Evolutionary conservation across 2,113 vertebrate genomes (phyloP).

Genomic region (Hippopotamus amphibius): DNA sequence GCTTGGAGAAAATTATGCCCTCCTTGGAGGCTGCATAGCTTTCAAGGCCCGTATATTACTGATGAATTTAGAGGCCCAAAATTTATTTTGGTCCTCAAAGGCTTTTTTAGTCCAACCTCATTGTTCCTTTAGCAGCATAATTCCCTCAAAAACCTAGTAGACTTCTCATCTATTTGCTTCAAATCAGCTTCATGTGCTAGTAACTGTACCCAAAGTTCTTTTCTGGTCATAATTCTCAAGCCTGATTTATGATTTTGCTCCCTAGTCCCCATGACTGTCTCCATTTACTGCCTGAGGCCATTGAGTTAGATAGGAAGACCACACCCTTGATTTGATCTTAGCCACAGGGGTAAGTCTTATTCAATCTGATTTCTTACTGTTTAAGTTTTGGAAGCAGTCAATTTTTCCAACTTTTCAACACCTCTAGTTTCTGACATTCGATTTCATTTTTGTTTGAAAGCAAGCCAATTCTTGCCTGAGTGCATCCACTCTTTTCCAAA

Average conservation of each 20-base stretch:
- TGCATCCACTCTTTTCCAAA: slow-evolving; percentile 65
- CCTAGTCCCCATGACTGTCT: neutral
- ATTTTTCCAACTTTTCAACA: slow-evolving; percentile 71
- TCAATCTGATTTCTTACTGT: slow-evolving; percentile 47
- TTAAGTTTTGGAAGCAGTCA: slow-evolving; percentile 48
- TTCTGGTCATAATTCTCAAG: neutral
- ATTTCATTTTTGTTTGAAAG: slow-evolving; percentile 69
- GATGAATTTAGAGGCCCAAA: neutral
- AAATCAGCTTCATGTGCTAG: neutral
- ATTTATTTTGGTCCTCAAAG: slow-evolving; percentile 8
- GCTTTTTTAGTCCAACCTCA: neutral
- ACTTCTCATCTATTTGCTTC: slow-evolving; percentile 23
- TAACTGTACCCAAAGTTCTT: neutral
- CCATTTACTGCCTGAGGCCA: neutral
- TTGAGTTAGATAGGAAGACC: neutral
- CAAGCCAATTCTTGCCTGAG: slow-evolving; percentile 71
- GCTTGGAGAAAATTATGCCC: neutral
- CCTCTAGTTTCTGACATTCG: slow-evolving; percentile 68
- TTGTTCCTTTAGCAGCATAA: neutral
- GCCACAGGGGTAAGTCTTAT: neutral
- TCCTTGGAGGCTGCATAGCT: neutral
- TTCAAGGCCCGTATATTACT: neutral
- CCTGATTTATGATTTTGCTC: neutral
- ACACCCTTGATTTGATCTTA: slow-evolving; percentile 42
- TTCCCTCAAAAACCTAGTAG: neutral